Percentiles rank a stretch among this genome's conserved stretches.
phyloP scores from a whole-genome alignment of 2,888 invertebrate species.

The Rotaria sp. region DNA sequence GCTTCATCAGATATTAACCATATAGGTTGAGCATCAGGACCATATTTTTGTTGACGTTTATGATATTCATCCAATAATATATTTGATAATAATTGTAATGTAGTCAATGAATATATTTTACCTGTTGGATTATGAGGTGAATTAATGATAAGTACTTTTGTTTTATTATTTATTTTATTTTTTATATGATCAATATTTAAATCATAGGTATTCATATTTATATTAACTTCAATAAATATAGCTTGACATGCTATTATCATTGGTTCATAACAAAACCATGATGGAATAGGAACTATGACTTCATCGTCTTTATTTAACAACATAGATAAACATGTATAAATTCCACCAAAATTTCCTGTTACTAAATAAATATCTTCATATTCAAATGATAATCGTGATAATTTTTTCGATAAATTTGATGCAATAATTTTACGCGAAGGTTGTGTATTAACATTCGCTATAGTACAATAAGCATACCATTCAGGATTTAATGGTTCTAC shows the following conservation, averaged over 20 bases:
- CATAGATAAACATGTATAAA: neutral
- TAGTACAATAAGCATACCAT: neutral
- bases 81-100: neutral
- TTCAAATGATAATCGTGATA: neutral
- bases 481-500: too few species aligned
- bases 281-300: neutral
- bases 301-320: neutral
- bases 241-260: neutral
- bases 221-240: neutral
- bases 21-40: neutral
- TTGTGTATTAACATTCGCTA: neutral
- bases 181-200: neutral
- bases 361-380: neutral
- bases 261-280: neutral
- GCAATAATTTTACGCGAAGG: neutral
- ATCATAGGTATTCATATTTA: neutral
- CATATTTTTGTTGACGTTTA: neutral
- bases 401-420: neutral
- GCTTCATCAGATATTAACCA: constrained; percentile 10
- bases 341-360: neutral
- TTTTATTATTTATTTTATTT: neutral
- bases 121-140: neutral
- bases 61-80: neutral
- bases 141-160: neutral
- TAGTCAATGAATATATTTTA: neutral